Percentiles rank a stretch among this genome's conserved stretches.
Evolutionary conservation across 1,140 invertebrate genomes (phyloP).

Genomic region (Hermetia illucens): DNA sequence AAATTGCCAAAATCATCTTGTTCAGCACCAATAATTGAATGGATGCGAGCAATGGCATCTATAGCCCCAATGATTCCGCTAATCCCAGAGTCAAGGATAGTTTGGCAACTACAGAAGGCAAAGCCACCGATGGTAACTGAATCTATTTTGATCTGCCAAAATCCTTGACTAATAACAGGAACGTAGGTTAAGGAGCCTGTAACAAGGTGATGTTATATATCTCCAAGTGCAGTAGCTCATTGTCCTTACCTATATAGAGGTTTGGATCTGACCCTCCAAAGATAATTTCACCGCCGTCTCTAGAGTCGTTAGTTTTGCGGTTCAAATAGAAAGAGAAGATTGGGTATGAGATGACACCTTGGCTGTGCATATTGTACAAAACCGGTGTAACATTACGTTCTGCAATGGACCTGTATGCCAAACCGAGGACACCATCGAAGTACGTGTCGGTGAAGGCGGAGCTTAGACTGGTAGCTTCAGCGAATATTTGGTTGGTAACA

Average conservation of each 20-base stretch:
- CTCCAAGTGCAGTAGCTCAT: too few species aligned
- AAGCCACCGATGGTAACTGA: conserved; percentile 43
- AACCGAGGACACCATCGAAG: conserved; percentile 95
- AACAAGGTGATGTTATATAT: conserved; percentile 1
- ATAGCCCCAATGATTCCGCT: conserved; percentile 89
- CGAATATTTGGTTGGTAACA: conserved; percentile 81
- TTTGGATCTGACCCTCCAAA: conserved; percentile 89
- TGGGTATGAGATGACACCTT: conserved; percentile 60
- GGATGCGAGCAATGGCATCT: conserved; percentile 64
- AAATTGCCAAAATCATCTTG: conserved; percentile 70
- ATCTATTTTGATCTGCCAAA: conserved; percentile 98
- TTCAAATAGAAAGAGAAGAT: conserved; percentile 96
- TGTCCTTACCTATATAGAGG: conserved; percentile 58
- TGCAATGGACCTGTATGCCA: conserved; percentile 79
- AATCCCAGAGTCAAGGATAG: conserved; percentile 97
- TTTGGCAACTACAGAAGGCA: conserved; percentile 69
- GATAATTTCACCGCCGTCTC: conserved; percentile 83
- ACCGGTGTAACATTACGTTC: conserved; percentile 84
- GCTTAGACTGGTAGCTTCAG: conserved; percentile 89
- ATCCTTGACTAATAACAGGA: conserved; percentile 71
- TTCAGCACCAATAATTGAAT: conserved; percentile 75
- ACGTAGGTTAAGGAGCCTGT: conserved; percentile 85
- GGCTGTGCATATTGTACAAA: conserved; percentile 88
- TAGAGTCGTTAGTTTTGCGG: conserved; percentile 59
- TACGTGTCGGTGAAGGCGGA: conserved; percentile 88